These are phyloP conservation scores for Stichodactyla helianthus DNA, from an alignment of 64 coral and sea anemone genomes.

Conservation along the genomic window DNA sequence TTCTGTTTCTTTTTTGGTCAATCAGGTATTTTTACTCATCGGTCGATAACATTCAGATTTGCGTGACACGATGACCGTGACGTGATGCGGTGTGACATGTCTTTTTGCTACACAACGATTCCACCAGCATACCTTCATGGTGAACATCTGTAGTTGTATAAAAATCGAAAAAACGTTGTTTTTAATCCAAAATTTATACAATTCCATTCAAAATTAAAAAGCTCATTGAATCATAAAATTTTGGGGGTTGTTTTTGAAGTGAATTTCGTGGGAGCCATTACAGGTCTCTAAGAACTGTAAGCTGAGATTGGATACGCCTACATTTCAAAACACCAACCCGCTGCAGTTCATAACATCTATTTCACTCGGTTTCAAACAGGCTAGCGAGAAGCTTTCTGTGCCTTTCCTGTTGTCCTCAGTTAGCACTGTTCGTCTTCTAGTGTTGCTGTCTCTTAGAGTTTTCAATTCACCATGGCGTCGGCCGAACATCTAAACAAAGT, in stretches of 20 bases:
- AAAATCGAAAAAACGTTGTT: neutral
- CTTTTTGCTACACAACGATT: neutral
- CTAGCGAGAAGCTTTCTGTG: neutral
- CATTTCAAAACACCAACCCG: neutral
- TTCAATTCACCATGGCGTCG: constrained; percentile 2
- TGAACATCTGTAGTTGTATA: neutral
- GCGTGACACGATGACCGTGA: constrained; percentile 1
- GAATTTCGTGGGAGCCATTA: neutral
- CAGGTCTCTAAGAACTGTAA: neutral
- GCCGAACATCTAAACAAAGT: constrained; percentile 40
- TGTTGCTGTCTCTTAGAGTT: neutral
- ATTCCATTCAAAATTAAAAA: neutral
- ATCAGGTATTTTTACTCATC: neutral
- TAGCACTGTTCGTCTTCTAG: neutral
- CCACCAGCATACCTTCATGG: neutral
- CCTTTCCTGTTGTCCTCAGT: neutral
- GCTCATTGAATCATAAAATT: neutral
- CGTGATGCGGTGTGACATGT: neutral
- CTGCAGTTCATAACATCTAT: neutral
- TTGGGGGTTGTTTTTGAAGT: neutral
- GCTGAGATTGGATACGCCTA: neutral
- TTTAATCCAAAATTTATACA: neutral
- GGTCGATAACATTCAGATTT: neutral
- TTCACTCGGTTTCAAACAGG: constrained; percentile 7
- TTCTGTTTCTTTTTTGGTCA: too few relatives aligned